Evolutionary conservation across 1,140 invertebrate genomes (phyloP).

Genomic region (Neotoxoptera formosana): DNA sequence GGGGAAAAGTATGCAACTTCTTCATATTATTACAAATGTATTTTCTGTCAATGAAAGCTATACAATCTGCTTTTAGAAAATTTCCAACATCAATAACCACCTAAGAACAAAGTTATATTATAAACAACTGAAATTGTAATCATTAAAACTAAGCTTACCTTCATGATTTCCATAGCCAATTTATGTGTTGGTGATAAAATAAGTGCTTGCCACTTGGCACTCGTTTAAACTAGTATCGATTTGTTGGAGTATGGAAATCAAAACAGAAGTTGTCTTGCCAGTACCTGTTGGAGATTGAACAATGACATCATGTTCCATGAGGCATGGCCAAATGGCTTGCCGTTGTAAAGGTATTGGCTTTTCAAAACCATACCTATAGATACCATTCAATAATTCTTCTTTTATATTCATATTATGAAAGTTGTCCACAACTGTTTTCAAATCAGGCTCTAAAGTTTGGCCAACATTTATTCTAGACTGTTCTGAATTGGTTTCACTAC

Average conservation of each 20-base stretch:
- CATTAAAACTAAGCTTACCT: constrained; percentile 33
- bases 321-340: constrained; percentile 97
- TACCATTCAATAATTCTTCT: constrained; percentile 89
- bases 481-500: constrained; percentile 68
- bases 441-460: constrained; percentile 78
- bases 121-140: constrained; percentile 64
- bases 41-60: constrained; percentile 98
- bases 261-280: constrained; percentile 99
- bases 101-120: constrained; percentile 68
- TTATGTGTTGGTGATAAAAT: constrained; percentile 89
- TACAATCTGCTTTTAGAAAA: constrained; percentile 91
- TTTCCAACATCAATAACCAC: constrained; percentile 96
- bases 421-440: constrained; percentile 84
- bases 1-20: constrained; percentile 40
- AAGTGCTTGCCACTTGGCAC: constrained; percentile 96
- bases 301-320: constrained; percentile 96
- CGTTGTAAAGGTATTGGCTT: constrained; percentile 99
- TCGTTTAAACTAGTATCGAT: constrained; percentile 89
- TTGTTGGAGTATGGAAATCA: constrained; percentile 97
- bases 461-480: constrained; percentile 85
- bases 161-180: constrained; percentile 89
- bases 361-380: constrained; percentile 99
- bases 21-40: constrained; percentile 97
- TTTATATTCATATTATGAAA: constrained; percentile 40
- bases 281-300: constrained; percentile 99